A percentile compares a stretch with the other conserved stretches of the same genome.
Conservation (phyloP, 2,888 invertebrate species). For the Lissocephala sabroskyi region DNA sequence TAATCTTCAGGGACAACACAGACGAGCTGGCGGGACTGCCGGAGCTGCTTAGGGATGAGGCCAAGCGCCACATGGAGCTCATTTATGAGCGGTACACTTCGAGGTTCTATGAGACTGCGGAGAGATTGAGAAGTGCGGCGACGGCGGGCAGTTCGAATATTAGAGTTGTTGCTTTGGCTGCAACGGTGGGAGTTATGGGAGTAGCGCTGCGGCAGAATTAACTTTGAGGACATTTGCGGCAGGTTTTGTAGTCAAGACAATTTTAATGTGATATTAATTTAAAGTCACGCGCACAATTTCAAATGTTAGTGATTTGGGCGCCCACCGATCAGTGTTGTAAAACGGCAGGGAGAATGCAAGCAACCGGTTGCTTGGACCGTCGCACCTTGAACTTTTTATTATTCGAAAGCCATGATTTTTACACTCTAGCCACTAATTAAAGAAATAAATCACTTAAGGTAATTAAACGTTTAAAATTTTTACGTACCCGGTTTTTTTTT, state of each 20-base stretch:
- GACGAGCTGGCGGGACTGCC: slow-evolving; percentile 59
- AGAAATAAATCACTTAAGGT: slow-evolving; percentile 1
- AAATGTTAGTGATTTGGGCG: too few species aligned
- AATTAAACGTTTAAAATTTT: background rate
- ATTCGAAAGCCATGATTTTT: too few species aligned
- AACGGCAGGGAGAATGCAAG: too few species aligned
- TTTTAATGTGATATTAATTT: slow-evolving; percentile 59
- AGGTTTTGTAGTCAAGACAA: too few species aligned
- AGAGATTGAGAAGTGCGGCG: slow-evolving; percentile 18
- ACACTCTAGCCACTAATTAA: too few species aligned
- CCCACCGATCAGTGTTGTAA: too few species aligned
- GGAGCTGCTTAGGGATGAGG: slow-evolving; percentile 61
- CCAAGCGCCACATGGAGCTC: slow-evolving; percentile 66
- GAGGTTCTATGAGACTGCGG: slow-evolving; percentile 43
- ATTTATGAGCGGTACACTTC: slow-evolving; percentile 61
- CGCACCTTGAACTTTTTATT: too few species aligned
- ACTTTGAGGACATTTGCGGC: too few species aligned
- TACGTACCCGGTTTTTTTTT: background rate
- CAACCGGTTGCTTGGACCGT: too few species aligned
- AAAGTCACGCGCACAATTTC: slow-evolving; percentile 27
- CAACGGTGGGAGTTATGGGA: too few species aligned
- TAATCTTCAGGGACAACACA: slow-evolving; percentile 76
- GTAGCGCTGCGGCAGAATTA: too few species aligned
- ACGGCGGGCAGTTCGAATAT: background rate
- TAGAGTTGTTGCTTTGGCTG: slow-evolving; percentile 17